phyloP scores from a whole-genome alignment of 2,113 vertebrate genomes.

The Strigops habroptila region DNA sequence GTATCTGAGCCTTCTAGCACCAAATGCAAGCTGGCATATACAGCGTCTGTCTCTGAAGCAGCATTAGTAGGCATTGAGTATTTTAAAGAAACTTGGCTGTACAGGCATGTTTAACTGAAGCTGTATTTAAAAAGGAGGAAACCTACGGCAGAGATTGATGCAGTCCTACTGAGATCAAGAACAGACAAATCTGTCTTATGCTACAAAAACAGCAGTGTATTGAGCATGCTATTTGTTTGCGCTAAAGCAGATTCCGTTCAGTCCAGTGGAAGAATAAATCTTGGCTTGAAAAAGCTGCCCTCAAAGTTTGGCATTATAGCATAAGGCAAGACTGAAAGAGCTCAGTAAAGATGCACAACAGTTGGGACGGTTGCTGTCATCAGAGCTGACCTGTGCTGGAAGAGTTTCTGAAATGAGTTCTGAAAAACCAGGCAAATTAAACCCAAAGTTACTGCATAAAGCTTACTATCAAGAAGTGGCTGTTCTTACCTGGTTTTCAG shows the following conservation, averaged over 20 bases:
- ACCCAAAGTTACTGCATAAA: not conserved
- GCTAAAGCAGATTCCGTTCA: not conserved
- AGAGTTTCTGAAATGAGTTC: not conserved
- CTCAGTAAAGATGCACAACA: not conserved
- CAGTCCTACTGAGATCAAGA: not conserved
- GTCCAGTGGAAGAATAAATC: not conserved
- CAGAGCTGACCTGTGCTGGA: not conserved
- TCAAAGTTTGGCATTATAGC: not conserved
- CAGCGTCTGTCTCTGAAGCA: not conserved
- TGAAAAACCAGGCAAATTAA: not conserved
- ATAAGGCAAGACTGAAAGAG: not conserved
- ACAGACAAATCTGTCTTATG: not conserved
- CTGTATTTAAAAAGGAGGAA: not conserved
- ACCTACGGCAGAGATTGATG: not conserved
- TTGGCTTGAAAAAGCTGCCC: not conserved
- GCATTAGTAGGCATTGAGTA: not conserved
- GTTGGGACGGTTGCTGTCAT: not conserved
- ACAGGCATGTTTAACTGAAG: not conserved
- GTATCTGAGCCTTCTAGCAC: not conserved
- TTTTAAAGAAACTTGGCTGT: not conserved
- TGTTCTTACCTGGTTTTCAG: not conserved
- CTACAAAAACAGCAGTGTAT: rapidly evolving
- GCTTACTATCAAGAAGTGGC: not conserved
- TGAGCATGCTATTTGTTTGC: not conserved
- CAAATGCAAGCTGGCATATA: not conserved